A percentile compares a stretch with the other conserved stretches of the same genome.
These are phyloP conservation scores for Colostygia pectinataria DNA, from an alignment of 2,888 invertebrate genomes.

Conservation along the genomic window DNA sequence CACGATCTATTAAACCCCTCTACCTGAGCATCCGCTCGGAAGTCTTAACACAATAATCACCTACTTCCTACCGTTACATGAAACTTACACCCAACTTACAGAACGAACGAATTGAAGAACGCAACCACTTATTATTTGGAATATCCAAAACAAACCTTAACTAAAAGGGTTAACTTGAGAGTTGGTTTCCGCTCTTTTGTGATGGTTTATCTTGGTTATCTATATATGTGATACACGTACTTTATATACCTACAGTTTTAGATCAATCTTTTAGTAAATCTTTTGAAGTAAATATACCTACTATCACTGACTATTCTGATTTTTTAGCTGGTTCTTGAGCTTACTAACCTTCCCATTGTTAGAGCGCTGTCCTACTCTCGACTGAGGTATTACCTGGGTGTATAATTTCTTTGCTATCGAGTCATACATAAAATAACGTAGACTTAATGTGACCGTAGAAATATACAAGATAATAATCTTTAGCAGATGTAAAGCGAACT, in stretches of 20 bases:
- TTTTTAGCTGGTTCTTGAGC: too few species aligned
- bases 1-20: constrained; percentile 39
- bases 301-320: too few species aligned
- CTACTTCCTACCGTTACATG: constrained; percentile 71
- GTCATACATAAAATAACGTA: too few species aligned
- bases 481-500: too few species aligned
- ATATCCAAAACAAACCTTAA: constrained; percentile 62
- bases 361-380: too few species aligned
- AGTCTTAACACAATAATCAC: constrained; percentile 71
- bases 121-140: constrained; percentile 67
- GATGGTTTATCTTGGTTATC: constrained; percentile 6
- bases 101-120: constrained; percentile 47
- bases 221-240: not conserved
- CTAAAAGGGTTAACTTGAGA: constrained; percentile 63
- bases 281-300: too few species aligned
- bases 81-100: constrained; percentile 45
- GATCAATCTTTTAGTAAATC: not conserved
- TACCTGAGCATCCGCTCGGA: constrained; percentile 75
- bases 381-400: too few species aligned
- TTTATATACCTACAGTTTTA: not conserved
- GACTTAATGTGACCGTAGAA: too few species aligned
- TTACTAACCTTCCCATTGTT: too few species aligned
- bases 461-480: too few species aligned
- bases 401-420: too few species aligned
- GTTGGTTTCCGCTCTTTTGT: constrained; percentile 64